Evolutionary conservation across 2,797 vertebrate species (phyloP).

Genomic region (Eupleurogrammus muticus): DNA sequence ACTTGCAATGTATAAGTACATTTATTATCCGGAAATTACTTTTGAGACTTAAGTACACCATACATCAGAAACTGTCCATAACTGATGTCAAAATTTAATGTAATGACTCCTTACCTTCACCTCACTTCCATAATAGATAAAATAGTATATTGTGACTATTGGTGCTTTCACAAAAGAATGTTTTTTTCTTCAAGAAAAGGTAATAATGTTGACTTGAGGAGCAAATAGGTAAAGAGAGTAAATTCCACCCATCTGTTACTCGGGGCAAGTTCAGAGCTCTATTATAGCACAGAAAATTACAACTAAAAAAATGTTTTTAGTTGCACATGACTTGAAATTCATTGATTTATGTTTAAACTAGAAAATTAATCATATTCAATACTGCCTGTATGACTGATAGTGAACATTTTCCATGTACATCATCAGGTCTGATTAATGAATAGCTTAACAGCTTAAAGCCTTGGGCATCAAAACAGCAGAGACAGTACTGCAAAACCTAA

Average conservation of each 20-base stretch:
- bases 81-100: neutral
- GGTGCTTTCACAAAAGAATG: neutral
- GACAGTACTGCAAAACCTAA: neutral
- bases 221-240: neutral
- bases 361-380: neutral
- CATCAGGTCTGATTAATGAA: constrained; percentile 1
- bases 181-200: constrained; percentile 7
- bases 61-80: neutral
- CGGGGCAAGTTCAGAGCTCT: no score
- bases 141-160: neutral
- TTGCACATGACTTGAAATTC: neutral
- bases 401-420: neutral
- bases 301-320: neutral
- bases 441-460: neutral
- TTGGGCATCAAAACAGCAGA: neutral
- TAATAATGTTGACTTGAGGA: neutral
- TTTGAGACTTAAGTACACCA: no score
- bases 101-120: neutral
- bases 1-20: no score
- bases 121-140: neutral
- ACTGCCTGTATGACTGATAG: neutral
- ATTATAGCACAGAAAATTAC: no score
- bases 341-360: neutral
- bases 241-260: no score
- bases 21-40: no score